These are phyloP conservation scores for Drosophila ercepeae DNA, from an alignment of 1,140 invertebrate species.

Conservation along the genomic window DNA sequence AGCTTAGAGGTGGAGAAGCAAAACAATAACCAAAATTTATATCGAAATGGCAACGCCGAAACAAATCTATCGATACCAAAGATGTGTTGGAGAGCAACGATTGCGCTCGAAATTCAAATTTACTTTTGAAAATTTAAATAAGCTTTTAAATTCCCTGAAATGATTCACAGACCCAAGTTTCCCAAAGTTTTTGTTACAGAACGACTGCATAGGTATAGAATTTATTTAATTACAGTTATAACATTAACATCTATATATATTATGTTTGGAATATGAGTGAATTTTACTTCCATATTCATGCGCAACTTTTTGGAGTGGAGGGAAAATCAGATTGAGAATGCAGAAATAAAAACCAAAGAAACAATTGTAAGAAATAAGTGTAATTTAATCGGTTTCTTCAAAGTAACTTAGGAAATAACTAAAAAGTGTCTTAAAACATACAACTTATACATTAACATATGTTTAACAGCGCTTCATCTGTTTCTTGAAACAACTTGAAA, in stretches of 20 bases:
- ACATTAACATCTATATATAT: constrained; percentile 82
- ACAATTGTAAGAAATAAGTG: constrained; percentile 66
- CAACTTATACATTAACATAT: constrained; percentile 60
- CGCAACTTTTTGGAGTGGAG: constrained; percentile 22
- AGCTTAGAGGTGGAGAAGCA: too few species aligned
- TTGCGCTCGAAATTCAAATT: too few species aligned
- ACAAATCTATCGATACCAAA: background rate
- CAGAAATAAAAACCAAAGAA: constrained; percentile 31
- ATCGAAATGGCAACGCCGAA: background rate
- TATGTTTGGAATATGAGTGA: constrained; percentile 72
- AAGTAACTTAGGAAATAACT: constrained; percentile 80
- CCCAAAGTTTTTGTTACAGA: background rate
- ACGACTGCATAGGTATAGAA: constrained; percentile 71
- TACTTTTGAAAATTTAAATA: too few species aligned
- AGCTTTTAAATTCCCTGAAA: background rate
- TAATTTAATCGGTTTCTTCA: constrained; percentile 78
- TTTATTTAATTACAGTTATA: constrained; percentile 81
- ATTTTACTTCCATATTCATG: too few species aligned
- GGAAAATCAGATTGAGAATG: background rate
- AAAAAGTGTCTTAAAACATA: constrained; percentile 78
- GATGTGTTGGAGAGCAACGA: too few species aligned
- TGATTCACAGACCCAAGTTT: background rate
- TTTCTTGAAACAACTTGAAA: constrained; percentile 69
- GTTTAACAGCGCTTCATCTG: constrained; percentile 72
- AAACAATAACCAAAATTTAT: too few species aligned